phyloP scores from a whole-genome alignment of 2,797 vertebrate genomes.

The Eulemur coronatus region DNA sequence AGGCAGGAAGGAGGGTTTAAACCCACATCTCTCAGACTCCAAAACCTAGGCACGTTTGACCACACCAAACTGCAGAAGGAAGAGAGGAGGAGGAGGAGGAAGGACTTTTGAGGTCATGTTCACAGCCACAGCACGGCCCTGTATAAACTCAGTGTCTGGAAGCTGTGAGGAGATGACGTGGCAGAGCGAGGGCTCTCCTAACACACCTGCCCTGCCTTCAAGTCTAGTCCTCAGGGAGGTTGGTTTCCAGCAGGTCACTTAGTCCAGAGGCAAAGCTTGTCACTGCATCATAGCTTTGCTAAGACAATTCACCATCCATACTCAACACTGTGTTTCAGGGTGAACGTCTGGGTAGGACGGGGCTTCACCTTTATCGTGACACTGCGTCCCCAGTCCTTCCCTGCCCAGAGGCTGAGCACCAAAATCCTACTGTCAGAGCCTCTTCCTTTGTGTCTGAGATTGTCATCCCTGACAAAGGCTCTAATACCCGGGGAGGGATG shows the following conservation, averaged over 20 bases:
- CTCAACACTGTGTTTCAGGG: not conserved
- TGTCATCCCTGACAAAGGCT: not conserved
- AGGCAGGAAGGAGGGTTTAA: not conserved
- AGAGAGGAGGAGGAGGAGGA: not conserved
- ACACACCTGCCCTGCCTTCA: accelerated
- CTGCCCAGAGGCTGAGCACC: not conserved
- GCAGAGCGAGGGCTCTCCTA: too few relatives aligned
- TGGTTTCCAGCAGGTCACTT: not conserved
- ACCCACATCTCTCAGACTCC: not conserved
- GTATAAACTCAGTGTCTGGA: not conserved
- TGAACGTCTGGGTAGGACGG: not conserved
- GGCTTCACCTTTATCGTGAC: not conserved
- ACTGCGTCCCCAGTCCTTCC: accelerated
- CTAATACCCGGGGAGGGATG: not conserved
- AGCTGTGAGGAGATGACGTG: accelerated
- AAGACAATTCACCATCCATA: not conserved
- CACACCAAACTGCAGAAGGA: not conserved
- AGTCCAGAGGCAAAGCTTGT: not conserved
- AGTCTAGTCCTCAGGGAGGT: not conserved
- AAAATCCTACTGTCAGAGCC: accelerated
- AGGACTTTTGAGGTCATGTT: not conserved
- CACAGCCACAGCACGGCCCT: not conserved
- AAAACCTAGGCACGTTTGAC: not conserved
- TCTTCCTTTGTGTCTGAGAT: not conserved
- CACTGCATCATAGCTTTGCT: not conserved